phyloP scores from a whole-genome alignment of 2,113 vertebrate species.

The Ictidomys tridecemlineatus region DNA sequence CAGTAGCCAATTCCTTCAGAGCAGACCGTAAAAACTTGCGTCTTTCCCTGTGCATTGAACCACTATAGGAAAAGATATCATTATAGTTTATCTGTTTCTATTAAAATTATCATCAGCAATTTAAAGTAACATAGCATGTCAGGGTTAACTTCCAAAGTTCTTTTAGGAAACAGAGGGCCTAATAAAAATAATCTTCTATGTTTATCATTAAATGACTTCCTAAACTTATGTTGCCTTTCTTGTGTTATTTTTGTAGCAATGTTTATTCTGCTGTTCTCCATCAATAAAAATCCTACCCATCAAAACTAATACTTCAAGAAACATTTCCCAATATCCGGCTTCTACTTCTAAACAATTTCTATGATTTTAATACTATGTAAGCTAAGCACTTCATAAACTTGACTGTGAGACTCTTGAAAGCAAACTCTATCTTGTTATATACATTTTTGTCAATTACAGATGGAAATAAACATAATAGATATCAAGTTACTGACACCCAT shows the following conservation, averaged over 20 bases:
- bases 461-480: conserved; percentile 21
- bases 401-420: background rate
- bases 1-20: conserved; percentile 97
- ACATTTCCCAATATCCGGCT: background rate
- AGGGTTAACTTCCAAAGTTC: background rate
- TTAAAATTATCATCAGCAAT: conserved; percentile 51
- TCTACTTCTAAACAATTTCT: conserved; percentile 23
- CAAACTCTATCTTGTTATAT: background rate
- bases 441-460: background rate
- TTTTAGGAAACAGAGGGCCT: background rate
- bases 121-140: conserved; percentile 54
- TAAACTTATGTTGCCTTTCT: background rate
- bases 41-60: conserved; percentile 98
- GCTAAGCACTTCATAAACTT: background rate
- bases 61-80: conserved; percentile 87
- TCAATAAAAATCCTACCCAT: conserved; percentile 35
- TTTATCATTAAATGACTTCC: background rate
- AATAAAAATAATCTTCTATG: background rate
- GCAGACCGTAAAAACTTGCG: conserved; percentile 98
- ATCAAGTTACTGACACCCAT: background rate
- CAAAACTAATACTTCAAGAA: conserved; percentile 8
- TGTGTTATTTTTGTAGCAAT: background rate
- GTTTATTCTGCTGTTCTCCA: background rate
- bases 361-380: background rate
- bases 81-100: conserved; percentile 17